Conservation (phyloP, 2,888 invertebrate species). For the Scrobipalpa costella region DNA sequence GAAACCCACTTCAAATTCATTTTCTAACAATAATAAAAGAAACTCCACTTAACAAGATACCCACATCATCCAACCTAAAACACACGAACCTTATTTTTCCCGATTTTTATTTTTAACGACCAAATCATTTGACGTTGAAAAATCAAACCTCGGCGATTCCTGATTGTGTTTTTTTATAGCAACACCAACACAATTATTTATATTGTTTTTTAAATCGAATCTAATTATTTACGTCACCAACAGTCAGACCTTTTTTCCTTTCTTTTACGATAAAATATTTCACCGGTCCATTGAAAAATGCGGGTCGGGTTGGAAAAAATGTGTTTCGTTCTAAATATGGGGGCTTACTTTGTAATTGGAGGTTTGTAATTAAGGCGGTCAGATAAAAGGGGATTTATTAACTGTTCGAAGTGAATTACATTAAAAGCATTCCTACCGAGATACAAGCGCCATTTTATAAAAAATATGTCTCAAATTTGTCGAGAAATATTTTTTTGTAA, state of each 20-base stretch:
- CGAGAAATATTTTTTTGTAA: no score
- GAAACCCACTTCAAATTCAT: no score
- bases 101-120: no score
- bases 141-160: not conserved
- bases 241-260: no score
- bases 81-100: no score
- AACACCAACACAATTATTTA: not conserved
- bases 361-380: slow-evolving; percentile 9
- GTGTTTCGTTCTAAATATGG: not conserved
- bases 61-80: no score
- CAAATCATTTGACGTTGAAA: no score
- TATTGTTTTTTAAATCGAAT: not conserved
- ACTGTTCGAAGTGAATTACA: slow-evolving; percentile 5
- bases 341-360: slow-evolving; percentile 10
- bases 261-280: not conserved
- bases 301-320: not conserved
- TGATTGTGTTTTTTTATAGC: not conserved
- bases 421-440: no score
- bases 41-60: no score
- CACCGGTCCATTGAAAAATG: not conserved
- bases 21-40: no score
- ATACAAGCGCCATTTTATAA: no score
- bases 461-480: no score
- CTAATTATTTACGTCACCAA: not conserved
- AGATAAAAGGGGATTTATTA: slow-evolving; percentile 11